phyloP scores from a whole-genome alignment of 2,888 invertebrate species.

The Ectobius pallidus region DNA sequence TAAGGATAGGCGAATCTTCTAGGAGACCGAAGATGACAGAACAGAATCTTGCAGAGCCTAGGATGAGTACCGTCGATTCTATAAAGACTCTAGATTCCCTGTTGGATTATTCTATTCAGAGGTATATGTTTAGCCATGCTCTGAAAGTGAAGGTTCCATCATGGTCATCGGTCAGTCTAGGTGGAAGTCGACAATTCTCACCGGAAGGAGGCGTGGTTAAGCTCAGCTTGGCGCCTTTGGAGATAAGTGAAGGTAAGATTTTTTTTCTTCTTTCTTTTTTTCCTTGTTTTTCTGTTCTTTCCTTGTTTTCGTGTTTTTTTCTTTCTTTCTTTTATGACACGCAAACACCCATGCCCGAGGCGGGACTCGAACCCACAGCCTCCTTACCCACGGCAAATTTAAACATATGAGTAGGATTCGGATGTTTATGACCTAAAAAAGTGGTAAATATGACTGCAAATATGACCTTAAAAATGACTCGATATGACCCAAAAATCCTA shows the following conservation, averaged over 20 bases:
- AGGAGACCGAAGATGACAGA: neutral
- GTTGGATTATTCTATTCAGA: neutral
- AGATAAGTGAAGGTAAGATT: neutral
- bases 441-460: too few relatives aligned
- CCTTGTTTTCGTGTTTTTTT: too few relatives aligned
- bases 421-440: too few relatives aligned
- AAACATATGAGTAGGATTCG: too few relatives aligned
- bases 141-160: neutral
- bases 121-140: neutral
- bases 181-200: neutral
- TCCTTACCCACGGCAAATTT: too few relatives aligned
- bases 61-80: neutral
- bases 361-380: too few relatives aligned
- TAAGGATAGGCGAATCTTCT: neutral
- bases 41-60: neutral
- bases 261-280: neutral
- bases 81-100: neutral
- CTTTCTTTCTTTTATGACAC: too few relatives aligned
- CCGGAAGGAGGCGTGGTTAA: neutral
- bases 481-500: too few relatives aligned
- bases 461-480: too few relatives aligned
- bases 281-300: too few relatives aligned
- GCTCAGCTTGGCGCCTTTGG: neutral
- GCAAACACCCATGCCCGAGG: too few relatives aligned
- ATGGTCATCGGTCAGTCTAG: neutral